These are phyloP conservation scores for Caenorhabditis japonica DNA, from an alignment of 2,888 invertebrate species.

Conservation along the genomic window DNA sequence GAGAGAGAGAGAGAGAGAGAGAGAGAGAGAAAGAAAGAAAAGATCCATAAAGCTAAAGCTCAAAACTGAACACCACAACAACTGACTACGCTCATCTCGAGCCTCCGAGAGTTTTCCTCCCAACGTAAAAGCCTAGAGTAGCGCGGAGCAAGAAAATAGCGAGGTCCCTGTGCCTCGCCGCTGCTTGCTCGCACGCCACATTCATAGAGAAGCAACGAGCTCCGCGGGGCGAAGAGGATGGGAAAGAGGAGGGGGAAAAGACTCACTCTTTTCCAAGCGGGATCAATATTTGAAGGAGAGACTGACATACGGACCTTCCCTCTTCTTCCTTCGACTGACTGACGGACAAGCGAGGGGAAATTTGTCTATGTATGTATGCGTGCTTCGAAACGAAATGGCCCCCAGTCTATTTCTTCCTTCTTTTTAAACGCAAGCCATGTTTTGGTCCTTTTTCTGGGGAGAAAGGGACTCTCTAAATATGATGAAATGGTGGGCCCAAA, in stretches of 20 bases:
- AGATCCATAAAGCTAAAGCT: constrained; percentile 6
- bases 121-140: constrained; percentile 9
- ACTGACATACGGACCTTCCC: too few relatives aligned
- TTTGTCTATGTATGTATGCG: constrained; percentile 29
- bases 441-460: too few relatives aligned
- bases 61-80: constrained; percentile 22
- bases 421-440: constrained; percentile 4
- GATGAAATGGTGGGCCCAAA: too few relatives aligned
- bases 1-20: background rate
- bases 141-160: constrained; percentile 36
- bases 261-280: background rate
- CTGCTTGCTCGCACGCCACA: constrained; percentile 3
- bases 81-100: constrained; percentile 49
- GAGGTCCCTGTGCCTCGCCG: constrained; percentile 12
- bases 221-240: background rate
- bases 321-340: constrained; percentile 10
- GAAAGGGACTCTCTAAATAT: too few relatives aligned
- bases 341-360: constrained; percentile 17
- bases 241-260: constrained; percentile 20
- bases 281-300: constrained; percentile 12
- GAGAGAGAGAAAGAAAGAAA: constrained; percentile 5
- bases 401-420: background rate
- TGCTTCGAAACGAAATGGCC: constrained; percentile 30
- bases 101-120: too few relatives aligned
- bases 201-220: constrained; percentile 35